Evolutionary conservation across 2,113 vertebrate species (phyloP).

Genomic region (Rana temporaria): DNA sequence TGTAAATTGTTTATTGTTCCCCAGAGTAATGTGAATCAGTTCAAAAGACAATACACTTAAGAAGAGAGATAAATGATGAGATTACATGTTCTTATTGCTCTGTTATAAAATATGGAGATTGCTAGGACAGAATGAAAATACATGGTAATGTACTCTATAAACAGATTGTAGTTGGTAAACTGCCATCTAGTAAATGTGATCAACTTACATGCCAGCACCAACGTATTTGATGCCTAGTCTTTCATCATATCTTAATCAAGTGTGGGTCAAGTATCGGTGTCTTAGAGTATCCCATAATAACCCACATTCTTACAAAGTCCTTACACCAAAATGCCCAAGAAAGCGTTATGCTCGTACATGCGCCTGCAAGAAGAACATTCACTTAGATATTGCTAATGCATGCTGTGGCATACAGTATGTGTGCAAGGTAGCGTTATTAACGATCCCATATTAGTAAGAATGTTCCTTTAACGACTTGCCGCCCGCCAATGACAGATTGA

Average conservation of each 20-base stretch:
- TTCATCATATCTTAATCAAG: slow-evolving; percentile 27
- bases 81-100: too few relatives aligned
- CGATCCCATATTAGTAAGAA: too few relatives aligned
- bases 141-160: neutral
- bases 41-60: too few relatives aligned
- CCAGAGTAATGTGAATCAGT: too few relatives aligned
- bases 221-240: neutral
- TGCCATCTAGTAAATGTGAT: slow-evolving; percentile 9
- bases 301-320: slow-evolving; percentile 7
- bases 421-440: neutral
- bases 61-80: too few relatives aligned
- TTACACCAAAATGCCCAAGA: neutral
- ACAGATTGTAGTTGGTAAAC: slow-evolving; percentile 6
- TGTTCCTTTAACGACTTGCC: too few relatives aligned
- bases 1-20: too few relatives aligned
- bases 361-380: neutral
- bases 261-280: slow-evolving; percentile 28
- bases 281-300: slow-evolving; percentile 32
- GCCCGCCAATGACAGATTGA: too few relatives aligned
- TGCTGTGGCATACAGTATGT: neutral
- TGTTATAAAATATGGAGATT: neutral
- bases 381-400: neutral
- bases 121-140: neutral
- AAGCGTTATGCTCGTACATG: neutral
- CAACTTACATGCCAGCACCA: neutral